Conservation (phyloP, 2,888 invertebrate species). For the Opisthograptis luteolata region DNA sequence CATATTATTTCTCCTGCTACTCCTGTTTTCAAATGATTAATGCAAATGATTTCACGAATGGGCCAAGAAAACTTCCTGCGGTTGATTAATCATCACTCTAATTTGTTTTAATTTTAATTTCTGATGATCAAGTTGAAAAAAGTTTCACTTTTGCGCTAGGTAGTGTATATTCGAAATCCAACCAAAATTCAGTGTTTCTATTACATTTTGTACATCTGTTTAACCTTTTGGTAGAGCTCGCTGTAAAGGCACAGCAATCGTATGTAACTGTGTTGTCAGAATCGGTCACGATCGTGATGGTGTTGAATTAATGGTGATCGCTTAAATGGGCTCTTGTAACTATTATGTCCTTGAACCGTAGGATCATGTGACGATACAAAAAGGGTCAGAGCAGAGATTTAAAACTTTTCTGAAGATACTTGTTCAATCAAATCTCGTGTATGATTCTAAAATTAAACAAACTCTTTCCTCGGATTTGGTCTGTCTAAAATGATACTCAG, state of each 20-base stretch:
- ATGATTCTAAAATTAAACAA: too few species aligned
- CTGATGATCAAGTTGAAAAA: too few species aligned
- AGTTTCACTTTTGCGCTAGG: too few species aligned
- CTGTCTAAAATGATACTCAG: too few species aligned
- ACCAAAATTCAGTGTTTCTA: not conserved
- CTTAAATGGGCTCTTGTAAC: conserved; percentile 13
- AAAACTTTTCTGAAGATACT: not conserved
- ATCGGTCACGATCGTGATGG: conserved; percentile 25
- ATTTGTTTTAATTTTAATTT: too few species aligned
- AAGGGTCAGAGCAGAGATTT: not conserved
- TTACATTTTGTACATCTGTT: not conserved
- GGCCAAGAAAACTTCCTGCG: too few species aligned
- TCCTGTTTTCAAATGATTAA: too few species aligned
- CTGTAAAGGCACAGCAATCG: conserved; percentile 12
- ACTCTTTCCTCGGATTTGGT: too few species aligned
- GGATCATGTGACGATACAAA: not conserved
- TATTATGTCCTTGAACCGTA: conserved; percentile 12
- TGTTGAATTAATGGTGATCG: conserved; percentile 17
- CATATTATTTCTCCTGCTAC: too few species aligned
- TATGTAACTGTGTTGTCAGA: conserved; percentile 21
- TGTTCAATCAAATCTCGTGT: too few species aligned
- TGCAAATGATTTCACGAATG: not conserved
- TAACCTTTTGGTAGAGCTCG: conserved; percentile 1
- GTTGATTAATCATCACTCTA: too few species aligned
- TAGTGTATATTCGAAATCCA: not conserved